These are phyloP conservation scores for Sycophila sp. DNA, from an alignment of 1,140 invertebrate genomes.

Conservation along the genomic window DNA sequence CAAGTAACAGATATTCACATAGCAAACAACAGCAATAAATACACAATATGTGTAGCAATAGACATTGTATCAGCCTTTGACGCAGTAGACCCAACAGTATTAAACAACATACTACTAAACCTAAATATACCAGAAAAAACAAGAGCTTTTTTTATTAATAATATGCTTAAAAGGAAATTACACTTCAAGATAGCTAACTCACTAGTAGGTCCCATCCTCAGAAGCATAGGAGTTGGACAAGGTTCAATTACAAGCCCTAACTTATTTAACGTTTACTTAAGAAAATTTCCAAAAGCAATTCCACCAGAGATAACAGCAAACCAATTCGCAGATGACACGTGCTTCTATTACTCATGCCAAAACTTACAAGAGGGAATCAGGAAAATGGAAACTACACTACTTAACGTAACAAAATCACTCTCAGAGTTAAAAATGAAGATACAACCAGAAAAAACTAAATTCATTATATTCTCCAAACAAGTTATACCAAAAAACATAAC, in stretches of 20 bases:
- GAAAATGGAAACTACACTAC: background rate
- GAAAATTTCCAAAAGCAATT: background rate
- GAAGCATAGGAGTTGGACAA: constrained; percentile 30
- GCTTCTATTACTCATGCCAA: background rate
- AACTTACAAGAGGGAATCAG: background rate
- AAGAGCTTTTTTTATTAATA: background rate
- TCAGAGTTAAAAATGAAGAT: background rate
- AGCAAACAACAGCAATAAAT: background rate
- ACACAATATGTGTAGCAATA: background rate
- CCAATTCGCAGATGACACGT: constrained; percentile 32
- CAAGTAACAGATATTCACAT: background rate
- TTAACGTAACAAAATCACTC: background rate
- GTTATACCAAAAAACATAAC: background rate
- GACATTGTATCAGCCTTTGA: constrained; percentile 38
- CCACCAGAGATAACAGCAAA: background rate
- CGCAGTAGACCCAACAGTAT: background rate
- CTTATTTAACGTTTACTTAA: constrained; percentile 35
- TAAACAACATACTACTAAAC: constrained; percentile 5
- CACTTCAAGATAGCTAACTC: background rate
- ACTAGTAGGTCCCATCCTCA: background rate
- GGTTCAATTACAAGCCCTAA: constrained; percentile 34
- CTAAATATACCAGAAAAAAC: constrained; percentile 11
- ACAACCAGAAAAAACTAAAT: background rate
- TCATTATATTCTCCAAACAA: background rate
- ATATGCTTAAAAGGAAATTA: constrained; percentile 3